Base-by-base conservation (phyloP, 1,140 invertebrate genomes). In the Subanguina moxae region DNA sequence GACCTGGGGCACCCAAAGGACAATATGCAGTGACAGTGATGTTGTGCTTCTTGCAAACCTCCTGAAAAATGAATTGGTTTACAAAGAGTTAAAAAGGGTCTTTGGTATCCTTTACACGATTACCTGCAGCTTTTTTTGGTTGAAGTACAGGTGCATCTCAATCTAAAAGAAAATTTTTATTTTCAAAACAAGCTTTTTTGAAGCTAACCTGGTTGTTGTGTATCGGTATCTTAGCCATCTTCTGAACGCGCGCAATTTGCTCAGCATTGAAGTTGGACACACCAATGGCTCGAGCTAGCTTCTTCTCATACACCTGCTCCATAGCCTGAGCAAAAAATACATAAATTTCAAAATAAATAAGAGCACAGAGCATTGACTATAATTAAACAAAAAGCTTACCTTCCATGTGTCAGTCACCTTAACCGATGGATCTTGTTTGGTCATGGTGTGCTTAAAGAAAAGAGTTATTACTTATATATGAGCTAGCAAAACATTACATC, bases 181-280 rank as follows among this genome's bases (percentile, higher is more conserved):
- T n/a, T n/a, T n/a, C n/a, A n/a, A n/a, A n/a, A n/a, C n/a, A n/a
- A n/a, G n/a, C n/a, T n/a, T n/a, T n/a, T n/a, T n/a, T n/a, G n/a
- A n/a, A n/a, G 11, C 32, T 45, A n/a, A 61, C 58, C 64, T 78
- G 77, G 17, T 27, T 28, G 68, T 81, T 79, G 72, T 79, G 78
- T 15, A 78, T 62, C n/a, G 76, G 78, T 13, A 80, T 66, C n/a
- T 74, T 66, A 8, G 70, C 78, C 21, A 58, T 19, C 25, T 74
- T 71, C 23, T 67, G 9, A 21, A 83, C 70, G 23, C 80, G 71
- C 21, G 75, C 68, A 23, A 85, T 73, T 65, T 84, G 84, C 19
- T 76, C 69, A 17, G 38, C 59, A 65, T 74, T 83, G 64, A 82
- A 84, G 74, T 85, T 85, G 28, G 83, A 85, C 15, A 86, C 68